Conservation (phyloP, 1,140 invertebrate species). For the Megalopta genalis region DNA sequence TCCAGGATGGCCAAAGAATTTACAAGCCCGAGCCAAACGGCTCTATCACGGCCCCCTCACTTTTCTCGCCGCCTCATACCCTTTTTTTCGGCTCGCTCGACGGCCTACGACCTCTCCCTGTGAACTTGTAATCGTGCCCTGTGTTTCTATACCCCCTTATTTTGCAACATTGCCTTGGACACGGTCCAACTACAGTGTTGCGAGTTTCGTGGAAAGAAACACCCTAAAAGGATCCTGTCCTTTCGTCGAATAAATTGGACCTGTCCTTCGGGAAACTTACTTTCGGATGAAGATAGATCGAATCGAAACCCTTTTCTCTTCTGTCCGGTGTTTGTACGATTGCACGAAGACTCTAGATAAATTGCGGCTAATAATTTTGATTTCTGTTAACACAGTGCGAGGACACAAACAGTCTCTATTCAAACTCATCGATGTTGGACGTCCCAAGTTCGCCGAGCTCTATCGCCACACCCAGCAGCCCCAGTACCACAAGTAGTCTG, state of each 20-base stretch:
- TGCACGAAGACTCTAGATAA: neutral
- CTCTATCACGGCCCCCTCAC: constrained; percentile 51
- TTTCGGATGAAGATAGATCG: neutral
- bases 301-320: neutral
- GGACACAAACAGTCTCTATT: constrained; percentile 62
- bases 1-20: constrained; percentile 68
- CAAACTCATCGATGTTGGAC: constrained; percentile 63
- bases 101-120: constrained; percentile 23
- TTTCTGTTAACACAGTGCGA: constrained; percentile 52
- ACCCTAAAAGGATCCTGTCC: neutral
- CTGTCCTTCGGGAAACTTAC: neutral
- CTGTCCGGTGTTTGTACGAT: too few species aligned
- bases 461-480: constrained; percentile 78
- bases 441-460: constrained; percentile 73
- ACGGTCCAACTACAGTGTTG: constrained; percentile 60
- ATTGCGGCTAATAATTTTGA: neutral
- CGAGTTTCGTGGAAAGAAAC: constrained; percentile 49
- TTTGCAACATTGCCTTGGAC: constrained; percentile 65
- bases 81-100: neutral
- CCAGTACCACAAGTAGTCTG: constrained; percentile 80
- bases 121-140: constrained; percentile 44
- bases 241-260: neutral
- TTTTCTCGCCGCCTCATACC: constrained; percentile 17
- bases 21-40: constrained; percentile 66
- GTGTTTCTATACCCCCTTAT: constrained; percentile 36